Conservation (phyloP, 1,140 invertebrate species). For the Aricia agestis region DNA sequence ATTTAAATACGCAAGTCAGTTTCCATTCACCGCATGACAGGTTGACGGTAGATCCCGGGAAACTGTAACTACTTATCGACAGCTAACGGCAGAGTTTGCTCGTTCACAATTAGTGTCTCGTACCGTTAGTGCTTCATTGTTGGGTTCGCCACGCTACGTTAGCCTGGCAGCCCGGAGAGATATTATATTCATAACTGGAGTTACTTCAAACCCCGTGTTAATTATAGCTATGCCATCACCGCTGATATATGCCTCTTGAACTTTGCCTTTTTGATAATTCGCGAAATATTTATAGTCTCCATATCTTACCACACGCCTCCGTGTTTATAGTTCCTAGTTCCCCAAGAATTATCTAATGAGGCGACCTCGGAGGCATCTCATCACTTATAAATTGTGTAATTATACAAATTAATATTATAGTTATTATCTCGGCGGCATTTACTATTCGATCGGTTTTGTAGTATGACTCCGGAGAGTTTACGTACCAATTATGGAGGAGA, state of each 20-base stretch:
- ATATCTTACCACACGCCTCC: not conserved
- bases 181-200: not conserved
- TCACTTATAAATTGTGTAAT: too few relatives aligned
- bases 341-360: too few relatives aligned
- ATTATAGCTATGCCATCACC: not conserved
- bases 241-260: constrained; percentile 1
- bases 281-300: constrained; percentile 12
- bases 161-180: not conserved
- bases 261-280: constrained; percentile 10
- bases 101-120: constrained; percentile 67
- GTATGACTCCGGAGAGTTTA: not conserved
- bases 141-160: constrained; percentile 46
- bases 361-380: too few relatives aligned
- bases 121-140: constrained; percentile 70
- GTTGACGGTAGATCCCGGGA: constrained; percentile 22
- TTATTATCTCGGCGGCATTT: too few relatives aligned
- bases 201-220: not conserved
- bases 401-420: too few relatives aligned
- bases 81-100: constrained; percentile 59
- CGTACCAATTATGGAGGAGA: not conserved
- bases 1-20: not conserved
- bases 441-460: not conserved
- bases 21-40: constrained; percentile 20
- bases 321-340: not conserved
- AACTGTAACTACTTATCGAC: constrained; percentile 30